phyloP scores from a whole-genome alignment of 2,888 invertebrate genomes.

The Platycnemis pennipes region DNA sequence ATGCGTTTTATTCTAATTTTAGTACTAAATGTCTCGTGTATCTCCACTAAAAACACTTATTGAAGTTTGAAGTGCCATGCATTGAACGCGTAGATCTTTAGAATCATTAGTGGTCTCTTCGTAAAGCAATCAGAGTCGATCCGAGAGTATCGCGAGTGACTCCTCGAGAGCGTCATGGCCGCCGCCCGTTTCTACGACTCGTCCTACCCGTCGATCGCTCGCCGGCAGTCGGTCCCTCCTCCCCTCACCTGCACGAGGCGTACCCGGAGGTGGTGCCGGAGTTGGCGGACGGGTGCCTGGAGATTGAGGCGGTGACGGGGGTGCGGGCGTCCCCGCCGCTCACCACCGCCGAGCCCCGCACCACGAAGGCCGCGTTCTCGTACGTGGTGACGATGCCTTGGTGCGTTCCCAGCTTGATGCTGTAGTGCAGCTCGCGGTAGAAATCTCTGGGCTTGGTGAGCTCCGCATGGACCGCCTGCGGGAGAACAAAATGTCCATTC shows the following conservation, averaged over 20 bases:
- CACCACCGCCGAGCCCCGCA: conserved; percentile 79
- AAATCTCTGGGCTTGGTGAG: conserved; percentile 84
- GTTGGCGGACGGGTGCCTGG: conserved; percentile 60
- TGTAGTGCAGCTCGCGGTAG: conserved; percentile 88
- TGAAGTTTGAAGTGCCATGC: too few species aligned
- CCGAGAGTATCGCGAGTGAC: too few species aligned
- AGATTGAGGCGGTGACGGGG: conserved; percentile 29
- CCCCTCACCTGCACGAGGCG: conserved; percentile 56
- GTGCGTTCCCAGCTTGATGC: conserved; percentile 89
- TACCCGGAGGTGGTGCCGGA: conserved; percentile 56
- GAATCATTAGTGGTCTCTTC: too few species aligned
- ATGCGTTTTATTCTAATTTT: too few species aligned
- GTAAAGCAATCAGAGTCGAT: too few species aligned
- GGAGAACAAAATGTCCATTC: too few species aligned
- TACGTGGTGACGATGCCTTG: conserved; percentile 88
- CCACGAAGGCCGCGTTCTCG: conserved; percentile 74
- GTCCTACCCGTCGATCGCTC: too few species aligned
- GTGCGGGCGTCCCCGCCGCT: conserved; percentile 79
- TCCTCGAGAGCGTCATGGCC: too few species aligned
- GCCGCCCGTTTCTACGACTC: too few species aligned
- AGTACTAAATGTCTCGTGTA: too few species aligned
- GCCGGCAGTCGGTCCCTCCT: neutral
- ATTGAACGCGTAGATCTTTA: too few species aligned
- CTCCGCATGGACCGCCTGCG: conserved; percentile 82
- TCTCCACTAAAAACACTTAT: too few species aligned